A percentile compares a stretch with the other conserved stretches of the same genome.
Evolutionary conservation across 2,797 vertebrate species (phyloP).

Genomic region (Chelon labrosus): DNA sequence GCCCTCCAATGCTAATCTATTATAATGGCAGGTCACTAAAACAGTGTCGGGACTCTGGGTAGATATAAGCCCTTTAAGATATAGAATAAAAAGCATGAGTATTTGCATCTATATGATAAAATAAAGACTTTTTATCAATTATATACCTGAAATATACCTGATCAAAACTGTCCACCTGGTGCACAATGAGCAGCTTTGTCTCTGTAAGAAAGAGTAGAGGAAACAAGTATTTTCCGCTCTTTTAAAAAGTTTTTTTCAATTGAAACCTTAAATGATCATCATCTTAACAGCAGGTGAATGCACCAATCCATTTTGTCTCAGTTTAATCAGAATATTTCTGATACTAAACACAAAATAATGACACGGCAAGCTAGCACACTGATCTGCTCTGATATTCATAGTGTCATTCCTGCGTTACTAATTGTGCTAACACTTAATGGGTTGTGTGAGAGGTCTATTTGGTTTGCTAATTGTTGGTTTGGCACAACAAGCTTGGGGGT

Average conservation of each 20-base stretch:
- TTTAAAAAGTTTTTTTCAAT: neutral
- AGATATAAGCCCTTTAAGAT: neutral
- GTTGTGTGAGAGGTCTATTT: no score
- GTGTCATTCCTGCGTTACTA: no score
- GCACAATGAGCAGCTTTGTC: no score
- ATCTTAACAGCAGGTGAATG: neutral
- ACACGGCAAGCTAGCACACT: neutral
- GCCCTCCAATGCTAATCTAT: slow-evolving; percentile 56
- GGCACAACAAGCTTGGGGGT: no score
- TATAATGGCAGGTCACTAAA: slow-evolving; percentile 37
- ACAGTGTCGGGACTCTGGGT: slow-evolving; percentile 1
- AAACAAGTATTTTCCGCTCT: no score
- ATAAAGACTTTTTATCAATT: neutral
- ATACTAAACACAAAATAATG: neutral
- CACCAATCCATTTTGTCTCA: neutral
- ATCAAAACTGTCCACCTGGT: no score
- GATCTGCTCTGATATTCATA: no score
- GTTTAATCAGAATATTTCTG: neutral
- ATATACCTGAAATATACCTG: neutral
- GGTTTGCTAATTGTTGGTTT: no score
- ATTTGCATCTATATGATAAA: neutral
- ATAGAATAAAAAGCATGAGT: neutral
- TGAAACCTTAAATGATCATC: neutral
- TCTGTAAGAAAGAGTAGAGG: no score
- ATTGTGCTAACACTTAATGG: no score